A percentile compares a stretch with the other conserved stretches of the same genome.
Conservation (phyloP, 2,113 vertebrate genomes). For the Phylloscopus trochiloides region DNA sequence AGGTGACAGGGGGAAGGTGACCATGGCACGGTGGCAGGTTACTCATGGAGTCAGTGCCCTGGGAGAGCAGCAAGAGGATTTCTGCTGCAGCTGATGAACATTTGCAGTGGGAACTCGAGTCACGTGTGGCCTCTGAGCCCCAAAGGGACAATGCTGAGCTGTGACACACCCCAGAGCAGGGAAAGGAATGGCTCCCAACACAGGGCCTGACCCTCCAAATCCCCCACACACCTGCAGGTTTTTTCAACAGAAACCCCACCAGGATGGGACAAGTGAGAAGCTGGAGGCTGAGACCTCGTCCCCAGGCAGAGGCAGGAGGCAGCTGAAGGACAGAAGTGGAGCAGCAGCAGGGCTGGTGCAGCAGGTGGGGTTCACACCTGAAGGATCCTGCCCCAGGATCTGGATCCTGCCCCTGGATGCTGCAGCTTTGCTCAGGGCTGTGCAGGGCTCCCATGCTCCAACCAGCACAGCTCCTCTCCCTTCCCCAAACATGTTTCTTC, state of each 20-base stretch:
- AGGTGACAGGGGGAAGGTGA: background rate
- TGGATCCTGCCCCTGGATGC: background rate
- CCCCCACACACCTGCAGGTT: background rate
- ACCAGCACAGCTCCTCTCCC: background rate
- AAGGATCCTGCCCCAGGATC: background rate
- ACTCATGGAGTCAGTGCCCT: background rate
- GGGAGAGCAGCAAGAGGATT: background rate
- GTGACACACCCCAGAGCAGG: background rate
- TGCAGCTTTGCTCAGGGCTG: background rate
- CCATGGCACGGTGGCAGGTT: background rate
- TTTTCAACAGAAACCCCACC: background rate
- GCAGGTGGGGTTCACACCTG: background rate
- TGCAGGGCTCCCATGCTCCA: background rate
- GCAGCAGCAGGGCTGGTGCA: background rate
- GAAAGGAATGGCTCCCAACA: background rate
- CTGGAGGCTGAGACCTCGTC: rapidly evolving
- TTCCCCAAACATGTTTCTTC: background rate
- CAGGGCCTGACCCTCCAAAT: background rate
- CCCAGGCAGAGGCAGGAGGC: background rate
- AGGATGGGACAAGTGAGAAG: background rate
- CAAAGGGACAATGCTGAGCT: background rate
- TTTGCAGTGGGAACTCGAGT: background rate
- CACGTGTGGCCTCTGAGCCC: background rate
- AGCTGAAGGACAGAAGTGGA: background rate
- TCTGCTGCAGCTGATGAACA: background rate